Evolutionary conservation across 1,140 invertebrate genomes (phyloP), one percentile per base, ranked within the genome.

Genomic region (Mamestra configurata): DNA sequence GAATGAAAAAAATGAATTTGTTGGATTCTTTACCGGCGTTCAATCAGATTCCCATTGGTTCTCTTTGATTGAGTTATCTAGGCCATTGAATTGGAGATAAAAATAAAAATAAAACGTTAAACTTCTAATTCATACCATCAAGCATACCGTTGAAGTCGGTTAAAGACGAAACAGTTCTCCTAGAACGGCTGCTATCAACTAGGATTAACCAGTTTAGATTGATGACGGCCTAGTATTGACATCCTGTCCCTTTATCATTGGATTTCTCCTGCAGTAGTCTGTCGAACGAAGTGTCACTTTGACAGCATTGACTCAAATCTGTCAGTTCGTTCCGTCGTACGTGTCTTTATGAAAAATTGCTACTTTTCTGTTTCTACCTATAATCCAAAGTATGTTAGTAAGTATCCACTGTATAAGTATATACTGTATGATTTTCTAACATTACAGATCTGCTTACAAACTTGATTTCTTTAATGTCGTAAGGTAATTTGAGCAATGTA

Each of bases 371-470:
- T 20, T 8, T 4, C 20, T 40, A 64, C 31, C 8, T 11, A 11
- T 20, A 40, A 64, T 64, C 18, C 40, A 20, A 37, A 37, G 0
- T 18, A 20, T 20, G 59, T 64, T 68, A 2, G 20, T 49, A 24
- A 68, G 11, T 68, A 46, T 49, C 20, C 18, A 10, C n/a, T n/a
- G n/a, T n/a, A n/a, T n/a, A n/a, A n/a, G n/a, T n/a, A 18, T 64
- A 46, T 24, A 27, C 37, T 46, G 20, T 68, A 49, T 68, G 18
- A 68, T 68, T 68, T 68, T 49, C 64, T 24, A 46, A 27, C 22
- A 68, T 68, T 68, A 27, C 10, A 27, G 55, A 57, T 27, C 59
- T 18, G n/a, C 64, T 31, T 61, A n/a, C 4, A 61, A 68, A 68
- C 64, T 46, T 46, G 64, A 68, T 49, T 43, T 13, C 40, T 49